Evolutionary conservation across 2,797 vertebrate species (phyloP), one percentile per base, ranked within the genome.

Genomic region (Cercopithecus neglectus): DNA sequence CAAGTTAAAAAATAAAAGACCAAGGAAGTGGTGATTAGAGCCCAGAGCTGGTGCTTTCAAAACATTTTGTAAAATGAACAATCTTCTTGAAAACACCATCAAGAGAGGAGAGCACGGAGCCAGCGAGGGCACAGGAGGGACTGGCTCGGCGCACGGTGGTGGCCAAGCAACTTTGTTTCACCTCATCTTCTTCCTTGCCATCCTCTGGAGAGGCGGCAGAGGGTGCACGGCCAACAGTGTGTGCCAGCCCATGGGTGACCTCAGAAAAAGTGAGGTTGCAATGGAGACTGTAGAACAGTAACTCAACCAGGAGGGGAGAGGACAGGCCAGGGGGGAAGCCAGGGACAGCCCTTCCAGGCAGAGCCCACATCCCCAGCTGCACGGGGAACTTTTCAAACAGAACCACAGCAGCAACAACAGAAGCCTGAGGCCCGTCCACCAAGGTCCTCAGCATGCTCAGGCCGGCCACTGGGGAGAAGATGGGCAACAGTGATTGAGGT

Each of bases 291-390:
- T 2, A 5, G 14, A 39, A 12, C 13, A 46, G 30, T 28, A 33
- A 7, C 9, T 3, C 7, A 5, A 1, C 5, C 0, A 16, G 53
- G 33, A 55, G 50, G 12, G n/a, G 28, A 5, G 28, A 64, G 55
- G 33, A 30, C 8, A 2, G 0, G 2, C 8, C 6, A 3, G 0
- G 1, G 21, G 33, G 21, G 5, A 2, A 26, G 4, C 0, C 1
- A 16, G 75, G 76, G 36, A 67, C 33, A 1, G 4, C 44, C 11
- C 0, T 5, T 46, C 26, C 28, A 7, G 30, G 17, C 33, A 5
- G 8, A 59, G n/a, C 28, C 13, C 0, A 0, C 0, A 0, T 5
- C 3, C 19, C 2, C 8, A 17, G 2, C 36, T 0, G 4, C 3
- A 2, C 5, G 5, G 76, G 76, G 50, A 76, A 70, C 2, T 70